Conservation (phyloP, 1,140 invertebrate genomes). For the Andrena cerasifolii region DNA sequence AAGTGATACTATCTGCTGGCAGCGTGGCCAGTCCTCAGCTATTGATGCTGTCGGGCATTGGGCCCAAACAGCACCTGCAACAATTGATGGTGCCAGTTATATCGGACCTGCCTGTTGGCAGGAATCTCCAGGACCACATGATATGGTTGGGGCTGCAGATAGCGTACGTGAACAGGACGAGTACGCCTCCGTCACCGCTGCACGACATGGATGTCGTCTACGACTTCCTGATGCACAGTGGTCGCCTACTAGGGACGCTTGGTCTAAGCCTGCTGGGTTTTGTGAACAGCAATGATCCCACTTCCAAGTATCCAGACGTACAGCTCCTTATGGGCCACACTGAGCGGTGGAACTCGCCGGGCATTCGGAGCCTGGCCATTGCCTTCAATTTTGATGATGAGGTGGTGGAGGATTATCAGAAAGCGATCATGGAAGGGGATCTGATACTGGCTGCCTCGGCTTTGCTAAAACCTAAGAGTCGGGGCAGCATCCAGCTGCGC, state of each 20-base stretch:
- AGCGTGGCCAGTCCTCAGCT: slow-evolving; percentile 84
- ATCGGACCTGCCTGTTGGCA: slow-evolving; percentile 85
- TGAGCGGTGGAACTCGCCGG: slow-evolving; percentile 41
- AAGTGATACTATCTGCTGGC: slow-evolving; percentile 86
- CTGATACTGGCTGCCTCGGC: slow-evolving; percentile 68
- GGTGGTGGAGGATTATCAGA: slow-evolving; percentile 54
- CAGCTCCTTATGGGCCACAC: slow-evolving; percentile 66
- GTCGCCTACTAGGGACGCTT: slow-evolving; percentile 63
- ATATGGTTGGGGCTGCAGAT: slow-evolving; percentile 73
- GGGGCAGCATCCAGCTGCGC: slow-evolving; percentile 82
- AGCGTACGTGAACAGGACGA: slow-evolving; percentile 71
- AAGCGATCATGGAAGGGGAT: slow-evolving; percentile 64
- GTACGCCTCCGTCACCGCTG: slow-evolving; percentile 80
- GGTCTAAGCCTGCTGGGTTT: slow-evolving; percentile 66
- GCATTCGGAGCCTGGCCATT: not conserved
- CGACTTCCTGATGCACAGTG: slow-evolving; percentile 69
- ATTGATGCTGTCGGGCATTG: slow-evolving; percentile 89
- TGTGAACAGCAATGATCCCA: slow-evolving; percentile 67
- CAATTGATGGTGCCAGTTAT: slow-evolving; percentile 83
- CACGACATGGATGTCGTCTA: slow-evolving; percentile 63
- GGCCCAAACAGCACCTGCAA: slow-evolving; percentile 86
- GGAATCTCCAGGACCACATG: slow-evolving; percentile 87
- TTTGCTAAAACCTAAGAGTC: slow-evolving; percentile 83
- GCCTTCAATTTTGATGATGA: slow-evolving; percentile 57
- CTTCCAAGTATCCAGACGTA: slow-evolving; percentile 73